Conservation (phyloP, 1,140 invertebrate genomes). For the Pseudomyrmex concolor region DNA sequence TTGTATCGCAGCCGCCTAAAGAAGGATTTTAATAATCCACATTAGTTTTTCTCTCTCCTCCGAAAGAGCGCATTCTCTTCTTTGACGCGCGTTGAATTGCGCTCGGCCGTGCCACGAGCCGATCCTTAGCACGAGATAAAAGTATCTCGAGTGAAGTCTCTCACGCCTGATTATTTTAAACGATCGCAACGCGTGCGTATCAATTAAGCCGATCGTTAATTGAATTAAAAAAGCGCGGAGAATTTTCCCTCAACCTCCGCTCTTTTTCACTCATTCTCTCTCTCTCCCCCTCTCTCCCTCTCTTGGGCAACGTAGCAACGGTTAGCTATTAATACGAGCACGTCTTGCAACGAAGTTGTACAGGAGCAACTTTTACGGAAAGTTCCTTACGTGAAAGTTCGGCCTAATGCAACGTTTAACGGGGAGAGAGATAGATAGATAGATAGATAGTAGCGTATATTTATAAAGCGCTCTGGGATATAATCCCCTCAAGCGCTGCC, state of each 20-base stretch:
- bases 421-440: too few relatives aligned
- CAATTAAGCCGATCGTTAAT: conserved; percentile 24
- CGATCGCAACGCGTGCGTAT: neutral
- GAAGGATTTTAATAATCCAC: conserved; percentile 63
- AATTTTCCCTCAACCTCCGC: neutral
- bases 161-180: conserved; percentile 22
- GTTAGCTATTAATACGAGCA: conserved; percentile 2
- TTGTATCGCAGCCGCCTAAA: neutral
- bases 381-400: conserved; percentile 33
- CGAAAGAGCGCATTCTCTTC: neutral
- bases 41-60: neutral
- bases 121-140: neutral
- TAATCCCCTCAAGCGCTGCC: too few relatives aligned
- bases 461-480: too few relatives aligned
- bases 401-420: conserved; percentile 3
- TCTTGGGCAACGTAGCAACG: neutral
- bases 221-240: conserved; percentile 16
- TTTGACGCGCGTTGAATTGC: neutral
- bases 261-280: too few relatives aligned
- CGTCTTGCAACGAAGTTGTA: conserved; percentile 6
- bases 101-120: neutral
- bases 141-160: neutral
- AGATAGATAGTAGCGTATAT: too few relatives aligned
- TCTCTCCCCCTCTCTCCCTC: too few relatives aligned
- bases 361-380: neutral